A percentile compares a stretch with the other conserved stretches of the same genome.
Evolutionary conservation across 2,797 vertebrate species (phyloP).

Genomic region (Manis javanica): DNA sequence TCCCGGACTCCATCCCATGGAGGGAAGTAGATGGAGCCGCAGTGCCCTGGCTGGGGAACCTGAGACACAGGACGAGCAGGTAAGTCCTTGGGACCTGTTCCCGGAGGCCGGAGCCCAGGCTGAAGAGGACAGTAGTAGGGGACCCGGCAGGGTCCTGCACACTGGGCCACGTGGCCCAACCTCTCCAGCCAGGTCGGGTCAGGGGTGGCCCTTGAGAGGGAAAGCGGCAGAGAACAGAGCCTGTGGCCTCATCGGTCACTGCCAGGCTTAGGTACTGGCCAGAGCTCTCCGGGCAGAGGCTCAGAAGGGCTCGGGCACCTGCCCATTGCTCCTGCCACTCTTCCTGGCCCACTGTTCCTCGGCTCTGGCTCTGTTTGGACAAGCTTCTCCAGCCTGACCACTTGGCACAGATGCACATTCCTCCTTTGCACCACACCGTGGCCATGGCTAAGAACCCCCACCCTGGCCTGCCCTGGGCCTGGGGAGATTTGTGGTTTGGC

Average conservation of each 20-base stretch:
- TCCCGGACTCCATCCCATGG: fast-evolving
- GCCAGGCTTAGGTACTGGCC: neutral
- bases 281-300: no score
- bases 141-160: fast-evolving
- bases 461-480: neutral
- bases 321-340: fast-evolving
- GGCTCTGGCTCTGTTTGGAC: no score
- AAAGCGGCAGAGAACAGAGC: neutral
- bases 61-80: neutral
- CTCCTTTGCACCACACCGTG: fast-evolving
- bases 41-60: neutral
- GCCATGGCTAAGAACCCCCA: fast-evolving
- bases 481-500: neutral
- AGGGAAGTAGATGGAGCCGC: fast-evolving
- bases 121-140: no score
- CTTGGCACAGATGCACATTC: neutral
- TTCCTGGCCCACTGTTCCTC: fast-evolving
- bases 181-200: neutral
- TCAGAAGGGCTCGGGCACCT: neutral
- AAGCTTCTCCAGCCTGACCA: neutral
- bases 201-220: fast-evolving
- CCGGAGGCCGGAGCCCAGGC: neutral
- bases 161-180: neutral
- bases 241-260: fast-evolving
- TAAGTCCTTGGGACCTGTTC: no score